Evolutionary conservation across 2,113 vertebrate genomes (phyloP), one percentile per base, ranked within the genome.

Genomic region (Siphamia tubifer): DNA sequence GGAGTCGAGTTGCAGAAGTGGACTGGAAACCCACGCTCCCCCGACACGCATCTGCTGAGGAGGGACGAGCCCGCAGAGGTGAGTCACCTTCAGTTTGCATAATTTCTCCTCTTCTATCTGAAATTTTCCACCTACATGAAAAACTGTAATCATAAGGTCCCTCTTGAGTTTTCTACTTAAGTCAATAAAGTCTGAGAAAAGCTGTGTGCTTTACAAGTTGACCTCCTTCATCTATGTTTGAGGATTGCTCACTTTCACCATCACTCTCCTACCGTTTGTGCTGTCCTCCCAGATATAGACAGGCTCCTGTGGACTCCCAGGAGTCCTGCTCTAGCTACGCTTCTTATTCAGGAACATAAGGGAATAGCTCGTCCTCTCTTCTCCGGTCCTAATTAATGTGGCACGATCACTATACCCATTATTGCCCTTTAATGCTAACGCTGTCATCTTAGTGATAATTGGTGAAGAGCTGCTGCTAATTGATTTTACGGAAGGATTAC

Each of bases 21-120:
- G 91, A 90, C 17, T 95, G 92, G 91, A 89, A 83, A 72, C 63
- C 92, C 15, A 93, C 79, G 1, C 89, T 96, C 47, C 90, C 90
- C 63, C 93, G 94, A 38, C 87, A 93, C 39, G 58, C 81, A 19
- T 92, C 92, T 32, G 89, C 88, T 12, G 96, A 97, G 79, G 95
- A 96, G 73, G 82, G 95, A 83, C 86, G 94, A 71, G 63, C 84
- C 28, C 73, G 84, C 42, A 82, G 89, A 90, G 93, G 93, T 94
- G 66, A 89, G 83, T 36, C 44, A 24, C 25, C 16, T 6, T 27
- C 6, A 6, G 25, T 51, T 13, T 15, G 17, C 47, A 36, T 44
- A 23, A 39, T 13, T 40, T 48, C 3, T 19, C 32, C 40, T 32
- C 12, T 11, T 7, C 21, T 6, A 23, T 20, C 44, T 51, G 30